phyloP scores from a whole-genome alignment of 2,888 invertebrate genomes.

The Mythimna albipuncta region DNA sequence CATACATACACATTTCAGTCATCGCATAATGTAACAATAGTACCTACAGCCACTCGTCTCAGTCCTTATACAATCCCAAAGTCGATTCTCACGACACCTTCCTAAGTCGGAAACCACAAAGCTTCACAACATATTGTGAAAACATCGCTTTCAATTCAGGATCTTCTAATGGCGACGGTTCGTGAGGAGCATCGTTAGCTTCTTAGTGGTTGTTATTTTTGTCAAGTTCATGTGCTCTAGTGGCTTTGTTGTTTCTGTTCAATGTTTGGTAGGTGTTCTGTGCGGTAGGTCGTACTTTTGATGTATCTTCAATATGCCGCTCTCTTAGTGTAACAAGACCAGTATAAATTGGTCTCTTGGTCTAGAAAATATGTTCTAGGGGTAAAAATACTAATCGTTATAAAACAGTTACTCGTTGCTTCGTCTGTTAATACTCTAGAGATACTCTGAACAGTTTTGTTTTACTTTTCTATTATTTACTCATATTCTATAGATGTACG shows the following conservation, averaged over 20 bases:
- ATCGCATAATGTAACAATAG: background rate
- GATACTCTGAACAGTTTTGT: too few relatives aligned
- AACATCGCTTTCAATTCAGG: conserved; percentile 43
- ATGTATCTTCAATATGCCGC: background rate
- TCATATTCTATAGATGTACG: background rate
- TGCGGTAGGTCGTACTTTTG: conserved; percentile 5
- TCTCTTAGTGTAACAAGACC: background rate
- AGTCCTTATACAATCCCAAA: conserved; percentile 24
- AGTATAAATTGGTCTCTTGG: background rate
- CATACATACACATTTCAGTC: background rate
- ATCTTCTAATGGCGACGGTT: conserved; percentile 40
- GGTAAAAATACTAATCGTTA: background rate
- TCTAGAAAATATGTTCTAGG: background rate
- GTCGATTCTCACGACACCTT: conserved; percentile 42
- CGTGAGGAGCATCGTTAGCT: conserved; percentile 52
- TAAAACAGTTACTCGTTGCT: background rate
- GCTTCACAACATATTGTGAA: conserved; percentile 45
- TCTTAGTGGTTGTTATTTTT: conserved; percentile 53
- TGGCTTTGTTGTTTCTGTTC: conserved; percentile 28
- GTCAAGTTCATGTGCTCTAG: conserved; percentile 33
- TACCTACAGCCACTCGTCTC: conserved; percentile 5
- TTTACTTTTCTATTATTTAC: background rate
- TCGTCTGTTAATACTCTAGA: background rate
- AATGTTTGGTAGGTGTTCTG: conserved; percentile 8
- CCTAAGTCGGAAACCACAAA: conserved; percentile 35